Evolutionary conservation across 2,888 invertebrate genomes (phyloP), one percentile per base, ranked within the genome.

Genomic region (Melangyna quadrimaculata): DNA sequence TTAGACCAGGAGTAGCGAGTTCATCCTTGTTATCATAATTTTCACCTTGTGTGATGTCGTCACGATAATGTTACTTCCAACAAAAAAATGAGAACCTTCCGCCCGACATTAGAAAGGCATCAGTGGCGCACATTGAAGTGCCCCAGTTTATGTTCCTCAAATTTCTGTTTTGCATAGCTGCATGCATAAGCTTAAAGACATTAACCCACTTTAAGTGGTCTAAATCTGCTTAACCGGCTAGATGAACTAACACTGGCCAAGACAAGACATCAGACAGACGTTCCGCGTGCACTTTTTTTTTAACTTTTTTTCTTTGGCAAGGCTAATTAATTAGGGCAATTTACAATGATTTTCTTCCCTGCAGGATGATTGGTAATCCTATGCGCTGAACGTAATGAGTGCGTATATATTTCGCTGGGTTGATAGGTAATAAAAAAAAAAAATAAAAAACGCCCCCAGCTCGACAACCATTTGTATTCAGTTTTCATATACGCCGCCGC

Each of bases 331-430:
- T 84, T 84, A 72, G 72, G 51, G 79, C 84, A 79, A 84, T 84
- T 84, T 84, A 84, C 84, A 84, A 71, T 67, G 84, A 80, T 80
- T 84, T 84, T 57, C 79, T 84, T 80, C 79, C 84, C 84, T 84
- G 80, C 55, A 79, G 84, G 84, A 84, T 84, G 84, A 84, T 80
- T 84, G 71, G 84, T 84, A 84, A 84, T 84, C 84, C 84, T 77
- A 75, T 86, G 81, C 81, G 81, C 70, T 77, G 86, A 17, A 29
- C 73, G 45, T 81, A 77, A 86, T 86, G 86, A 73, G 86, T 81
- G 81, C 81, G 86, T 78, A 72, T 84, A 79, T 79, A 71, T 84
- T 67, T 84, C 57, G 65, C 67, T 75, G 67, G 71, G 53, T 67
- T 59, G 24, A 32, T 14, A 3, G n/a, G n/a, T n/a, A 12, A 8